Percentiles rank a stretch among this genome's conserved stretches.
Conservation (phyloP, 1,140 invertebrate genomes). For the Meloidogyne exigua region DNA sequence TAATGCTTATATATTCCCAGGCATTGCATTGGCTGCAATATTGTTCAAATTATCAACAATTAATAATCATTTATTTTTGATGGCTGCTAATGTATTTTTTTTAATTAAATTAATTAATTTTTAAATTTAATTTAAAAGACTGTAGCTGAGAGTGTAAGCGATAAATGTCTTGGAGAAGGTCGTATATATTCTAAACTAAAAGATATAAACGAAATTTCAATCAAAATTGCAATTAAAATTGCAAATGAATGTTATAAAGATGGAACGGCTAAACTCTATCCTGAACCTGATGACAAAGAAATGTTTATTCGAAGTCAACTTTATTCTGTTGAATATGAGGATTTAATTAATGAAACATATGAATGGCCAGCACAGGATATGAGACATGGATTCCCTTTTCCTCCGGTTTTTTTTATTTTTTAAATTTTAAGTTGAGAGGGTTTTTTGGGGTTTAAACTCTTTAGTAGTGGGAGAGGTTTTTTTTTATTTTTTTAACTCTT, state of each 20-base stretch:
- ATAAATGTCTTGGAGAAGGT: conserved; percentile 79
- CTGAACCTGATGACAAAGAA: conserved; percentile 68
- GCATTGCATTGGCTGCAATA: conserved; percentile 80
- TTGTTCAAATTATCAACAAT: conserved; percentile 78
- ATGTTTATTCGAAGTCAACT: conserved; percentile 66
- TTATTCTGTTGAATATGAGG: conserved; percentile 68
- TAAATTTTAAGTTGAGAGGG: too few species aligned
- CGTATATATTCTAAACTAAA: conserved; percentile 87
- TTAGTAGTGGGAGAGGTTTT: too few species aligned
- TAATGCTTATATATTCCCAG: conserved; percentile 94
- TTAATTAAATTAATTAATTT: not conserved
- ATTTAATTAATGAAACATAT: conserved; percentile 66
- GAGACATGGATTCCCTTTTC: conserved; percentile 61
- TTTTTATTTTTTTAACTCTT: too few species aligned
- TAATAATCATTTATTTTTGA: conserved; percentile 82
- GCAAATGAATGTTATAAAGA: conserved; percentile 81
- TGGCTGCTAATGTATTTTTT: conserved; percentile 75
- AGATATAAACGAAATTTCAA: conserved; percentile 82
- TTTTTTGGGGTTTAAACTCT: too few species aligned
- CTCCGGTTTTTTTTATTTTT: conserved; percentile 7
- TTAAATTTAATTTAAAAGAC: conserved; percentile 68
- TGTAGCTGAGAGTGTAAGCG: conserved; percentile 78
- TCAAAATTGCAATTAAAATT: conserved; percentile 80
- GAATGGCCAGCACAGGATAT: conserved; percentile 66
- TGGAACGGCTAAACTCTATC: conserved; percentile 66